These are phyloP conservation scores for Tupaia tana DNA, from an alignment of 2,113 vertebrate genomes.

Conservation along the genomic window DNA sequence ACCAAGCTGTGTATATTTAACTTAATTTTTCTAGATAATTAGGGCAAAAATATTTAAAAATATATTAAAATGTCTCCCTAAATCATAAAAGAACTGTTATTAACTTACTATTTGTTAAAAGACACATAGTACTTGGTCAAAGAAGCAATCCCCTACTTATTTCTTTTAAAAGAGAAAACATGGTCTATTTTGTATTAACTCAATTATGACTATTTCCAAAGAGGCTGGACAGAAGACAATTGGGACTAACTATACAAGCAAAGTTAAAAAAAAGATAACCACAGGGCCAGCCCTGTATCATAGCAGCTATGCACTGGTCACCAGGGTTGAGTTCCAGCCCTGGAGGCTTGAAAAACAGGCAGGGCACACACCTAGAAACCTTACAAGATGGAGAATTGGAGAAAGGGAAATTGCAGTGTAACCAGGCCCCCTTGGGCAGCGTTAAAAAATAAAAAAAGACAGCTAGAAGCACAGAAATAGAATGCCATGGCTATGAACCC, in stretches of 20 bases:
- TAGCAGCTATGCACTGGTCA: too few relatives aligned
- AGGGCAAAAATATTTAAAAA: not conserved
- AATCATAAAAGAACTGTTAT: slow-evolving; percentile 9
- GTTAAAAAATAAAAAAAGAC: too few relatives aligned
- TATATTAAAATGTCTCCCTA: not conserved
- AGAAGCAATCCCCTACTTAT: not conserved
- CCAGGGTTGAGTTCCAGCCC: too few relatives aligned
- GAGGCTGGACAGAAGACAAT: not conserved
- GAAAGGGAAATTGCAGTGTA: too few relatives aligned
- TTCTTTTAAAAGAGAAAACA: slow-evolving; percentile 16
- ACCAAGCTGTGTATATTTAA: not conserved
- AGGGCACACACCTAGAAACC: too few relatives aligned
- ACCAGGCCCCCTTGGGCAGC: too few relatives aligned
- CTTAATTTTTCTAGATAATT: not conserved
- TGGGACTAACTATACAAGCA: not conserved
- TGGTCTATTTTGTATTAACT: not conserved
- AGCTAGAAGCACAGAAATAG: too few relatives aligned
- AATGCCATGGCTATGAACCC: too few relatives aligned
- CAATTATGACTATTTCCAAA: slow-evolving; percentile 35
- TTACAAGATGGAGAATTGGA: too few relatives aligned
- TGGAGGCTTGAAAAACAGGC: too few relatives aligned
- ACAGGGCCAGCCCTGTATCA: not conserved
- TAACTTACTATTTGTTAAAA: slow-evolving; percentile 21
- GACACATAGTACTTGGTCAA: not conserved
- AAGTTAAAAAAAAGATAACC: not conserved